Evolutionary conservation across 1,140 invertebrate genomes (phyloP), one percentile per base, ranked within the genome.

Genomic region (Cherax quadricarinatus): DNA sequence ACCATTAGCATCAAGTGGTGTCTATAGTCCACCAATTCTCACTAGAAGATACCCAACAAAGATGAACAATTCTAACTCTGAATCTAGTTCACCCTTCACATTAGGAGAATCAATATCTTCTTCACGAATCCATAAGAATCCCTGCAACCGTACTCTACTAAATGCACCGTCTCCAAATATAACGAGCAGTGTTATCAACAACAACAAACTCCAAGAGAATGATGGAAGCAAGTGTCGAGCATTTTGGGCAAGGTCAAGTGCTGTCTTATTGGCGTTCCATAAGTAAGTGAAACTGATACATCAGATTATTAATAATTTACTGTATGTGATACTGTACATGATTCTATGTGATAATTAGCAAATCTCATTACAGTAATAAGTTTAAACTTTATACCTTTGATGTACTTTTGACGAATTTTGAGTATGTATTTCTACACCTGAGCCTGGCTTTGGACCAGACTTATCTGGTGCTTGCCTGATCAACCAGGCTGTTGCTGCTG

Each of bases 161-260:
- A 89, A 88, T 93, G 60, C 88, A 30, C 89, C 84, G 0, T 86
- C 84, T 4, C 89, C 89, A 4, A 86, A 91, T 51, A 48, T 94
- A 73, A 87, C 93, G 70, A 93, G 94, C 66, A 94, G 93, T 66
- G 93, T 94, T 93, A 84, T 93, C 90, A 92, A 94, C 93, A 81
- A 94, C 92, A 79, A 87, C 88, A 85, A 92, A 53, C 49, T 91
- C 89, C 70, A 89, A 79, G 73, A 94, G 81, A 49, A 49, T 91
- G 66, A 87, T 93, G 51, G 85, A 80, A 85, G 92, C 93, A 95
- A 95, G 94, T 95, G 94, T 88, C 95, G 95, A 14, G 96, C 96
- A 80, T 96, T 96, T 94, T 97, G 96, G 96, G 96, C 96, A 24
- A 96, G 96, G 94, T 97, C 96, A 93, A 97, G 97, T 94, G 96